phyloP scores from a whole-genome alignment of 2,888 invertebrate species.

The Cosmorhoe ocellata region DNA sequence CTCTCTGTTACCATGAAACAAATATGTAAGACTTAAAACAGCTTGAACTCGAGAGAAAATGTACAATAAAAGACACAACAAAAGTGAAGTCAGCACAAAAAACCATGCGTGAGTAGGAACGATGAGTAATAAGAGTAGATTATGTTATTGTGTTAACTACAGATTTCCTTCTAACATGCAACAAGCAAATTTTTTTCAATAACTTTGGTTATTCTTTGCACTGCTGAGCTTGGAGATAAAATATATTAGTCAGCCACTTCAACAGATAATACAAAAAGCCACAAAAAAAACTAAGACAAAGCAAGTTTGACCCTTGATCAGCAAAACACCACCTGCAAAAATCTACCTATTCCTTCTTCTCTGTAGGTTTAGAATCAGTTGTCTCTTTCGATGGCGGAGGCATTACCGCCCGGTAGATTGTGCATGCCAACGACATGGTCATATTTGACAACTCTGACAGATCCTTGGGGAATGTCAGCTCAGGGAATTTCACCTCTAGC shows the following conservation, averaged over 20 bases:
- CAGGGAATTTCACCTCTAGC: conserved; percentile 82
- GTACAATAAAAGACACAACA: no score
- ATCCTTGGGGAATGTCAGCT: conserved; percentile 83
- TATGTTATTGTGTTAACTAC: no score
- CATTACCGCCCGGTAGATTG: conserved; percentile 72
- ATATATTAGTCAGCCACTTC: background rate
- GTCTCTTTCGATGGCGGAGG: conserved; percentile 66
- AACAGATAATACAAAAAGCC: conserved; percentile 1
- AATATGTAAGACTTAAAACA: no score
- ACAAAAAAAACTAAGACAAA: conserved; percentile 11
- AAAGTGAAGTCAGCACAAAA: no score
- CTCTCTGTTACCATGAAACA: no score
- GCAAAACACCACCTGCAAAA: conserved; percentile 26
- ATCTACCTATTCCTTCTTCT: conserved; percentile 71
- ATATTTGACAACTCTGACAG: conserved; percentile 80
- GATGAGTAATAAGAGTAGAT: no score
- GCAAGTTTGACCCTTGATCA: conserved; percentile 24
- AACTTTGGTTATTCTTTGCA: no score
- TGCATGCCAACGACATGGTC: conserved; percentile 64
- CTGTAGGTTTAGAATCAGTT: conserved; percentile 51
- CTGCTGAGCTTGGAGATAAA: background rate
- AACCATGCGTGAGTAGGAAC: no score
- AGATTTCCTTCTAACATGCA: no score
- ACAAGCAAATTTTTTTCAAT: no score
- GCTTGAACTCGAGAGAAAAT: no score